These are phyloP conservation scores for Danio choprae DNA, from an alignment of 2,797 vertebrate species.

Conservation along the genomic window DNA sequence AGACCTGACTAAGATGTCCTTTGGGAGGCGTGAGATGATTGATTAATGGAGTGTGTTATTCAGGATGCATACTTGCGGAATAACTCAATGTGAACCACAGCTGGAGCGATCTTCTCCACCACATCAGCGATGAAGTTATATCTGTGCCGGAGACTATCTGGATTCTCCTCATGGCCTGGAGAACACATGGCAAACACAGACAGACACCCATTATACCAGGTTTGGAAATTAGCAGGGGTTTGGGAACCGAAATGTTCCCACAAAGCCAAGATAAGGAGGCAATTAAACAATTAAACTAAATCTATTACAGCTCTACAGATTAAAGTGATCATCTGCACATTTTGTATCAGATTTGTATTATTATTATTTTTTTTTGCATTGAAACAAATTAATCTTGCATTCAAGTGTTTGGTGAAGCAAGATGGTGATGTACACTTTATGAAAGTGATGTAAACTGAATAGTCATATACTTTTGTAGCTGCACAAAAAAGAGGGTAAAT, in stretches of 20 bases:
- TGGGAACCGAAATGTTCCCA: no score
- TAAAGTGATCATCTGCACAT: neutral
- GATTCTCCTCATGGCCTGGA: conserved; percentile 85
- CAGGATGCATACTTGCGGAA: conserved; percentile 88
- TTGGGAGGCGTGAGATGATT: neutral
- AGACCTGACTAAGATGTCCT: neutral
- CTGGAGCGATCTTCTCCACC: conserved; percentile 96
- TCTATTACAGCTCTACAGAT: neutral
- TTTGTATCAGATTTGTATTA: no score
- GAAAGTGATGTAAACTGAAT: no score
- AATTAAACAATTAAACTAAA: neutral
- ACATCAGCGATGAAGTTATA: conserved; percentile 99
- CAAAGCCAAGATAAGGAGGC: no score
- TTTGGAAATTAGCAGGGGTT: neutral
- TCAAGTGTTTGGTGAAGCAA: no score
- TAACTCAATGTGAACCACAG: conserved; percentile 96
- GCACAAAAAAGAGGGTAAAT: no score
- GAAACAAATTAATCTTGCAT: no score
- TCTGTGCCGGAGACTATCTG: conserved; percentile 88
- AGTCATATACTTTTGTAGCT: no score
- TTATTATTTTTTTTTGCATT: no score
- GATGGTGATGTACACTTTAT: no score
- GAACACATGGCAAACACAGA: conserved; percentile 3
- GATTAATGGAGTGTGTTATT: neutral
- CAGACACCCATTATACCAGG: neutral